Base-by-base conservation (phyloP, 2,113 vertebrate genomes). In the Calyptomena viridis region DNA sequence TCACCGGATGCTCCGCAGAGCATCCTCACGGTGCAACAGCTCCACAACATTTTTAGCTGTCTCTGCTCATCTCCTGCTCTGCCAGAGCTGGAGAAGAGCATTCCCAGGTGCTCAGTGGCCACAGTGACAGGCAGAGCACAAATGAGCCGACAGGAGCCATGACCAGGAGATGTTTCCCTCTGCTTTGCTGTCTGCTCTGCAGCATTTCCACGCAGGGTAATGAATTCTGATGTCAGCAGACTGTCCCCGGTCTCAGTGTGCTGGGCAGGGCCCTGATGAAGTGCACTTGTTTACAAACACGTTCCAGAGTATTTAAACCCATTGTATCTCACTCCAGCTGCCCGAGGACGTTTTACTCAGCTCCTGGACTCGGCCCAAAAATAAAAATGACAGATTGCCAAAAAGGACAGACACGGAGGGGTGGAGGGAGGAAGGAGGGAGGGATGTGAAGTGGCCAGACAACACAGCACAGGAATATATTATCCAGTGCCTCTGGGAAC, bases 221-320 rank as follows among this genome's bases (percentile, higher is more conserved):
- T 94, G 11, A 67, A 95, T 84, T 46, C 63, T 50, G 85, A 69
- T 55, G 82, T 93, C 92, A 87, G 80, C 72, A 10, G 59, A 76
- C 53, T 21, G 86, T 44, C 92, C 25, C 20, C 44, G 14, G 68
- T 14, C 62, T 14, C 25, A 74, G 77, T 2, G 68, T 7, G 47
- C 66, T 11, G 84, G 84, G 78, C 78, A 75, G 69, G 82, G 71
- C 44, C 89, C 79, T 33, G 80, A 76, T 52, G 52, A 39, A 71
- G 84, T 6, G 74, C n/a, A 8, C 22, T 22, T 94, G 87, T 94
- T 95, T 93, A 76, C 93, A 95, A 96, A 94, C 96, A 95, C 15
- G 2, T 46, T 15, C 24, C 49, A 62, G 58, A 22, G 1, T 17
- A 13, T 93, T 91, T 47, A 28, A 60, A 31, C 33, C 79, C 72